Evolutionary conservation across 2,113 vertebrate species (phyloP).

Genomic region (Oreochromis aureus): DNA sequence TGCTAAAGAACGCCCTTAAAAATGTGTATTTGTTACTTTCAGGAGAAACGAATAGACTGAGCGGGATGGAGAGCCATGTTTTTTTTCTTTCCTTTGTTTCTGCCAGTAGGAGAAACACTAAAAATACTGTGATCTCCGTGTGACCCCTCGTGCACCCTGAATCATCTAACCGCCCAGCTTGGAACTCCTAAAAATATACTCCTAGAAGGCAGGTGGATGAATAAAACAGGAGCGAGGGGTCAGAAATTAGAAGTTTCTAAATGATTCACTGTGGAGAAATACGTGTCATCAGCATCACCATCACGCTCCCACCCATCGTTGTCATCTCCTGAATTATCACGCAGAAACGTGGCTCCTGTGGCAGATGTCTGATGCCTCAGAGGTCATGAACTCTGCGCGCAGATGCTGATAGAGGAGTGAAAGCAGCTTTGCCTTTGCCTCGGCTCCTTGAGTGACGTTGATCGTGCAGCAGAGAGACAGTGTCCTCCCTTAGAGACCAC

Average conservation of each 20-base stretch:
- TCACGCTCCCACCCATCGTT: neutral
- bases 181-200: neutral
- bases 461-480: slow-evolving; percentile 37
- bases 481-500: slow-evolving; percentile 6
- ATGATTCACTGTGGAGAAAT: slow-evolving; percentile 7
- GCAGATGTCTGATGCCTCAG: neutral
- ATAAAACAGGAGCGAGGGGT: slow-evolving; percentile 5
- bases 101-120: neutral
- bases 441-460: slow-evolving; percentile 50
- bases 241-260: neutral
- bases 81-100: neutral
- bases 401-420: slow-evolving; percentile 24
- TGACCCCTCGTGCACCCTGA: neutral
- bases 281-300: slow-evolving; percentile 1
- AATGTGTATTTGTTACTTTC: neutral
- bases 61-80: neutral
- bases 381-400: slow-evolving; percentile 45
- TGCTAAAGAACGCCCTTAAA: neutral
- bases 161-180: neutral
- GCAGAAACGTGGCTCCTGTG: neutral
- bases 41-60: neutral
- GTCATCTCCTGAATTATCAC: slow-evolving; percentile 1
- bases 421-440: slow-evolving; percentile 16
- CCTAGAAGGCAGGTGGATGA: neutral
- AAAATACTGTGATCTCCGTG: neutral